Conservation (phyloP, 1,140 invertebrate species). For the Zaprionus nigranus region DNA sequence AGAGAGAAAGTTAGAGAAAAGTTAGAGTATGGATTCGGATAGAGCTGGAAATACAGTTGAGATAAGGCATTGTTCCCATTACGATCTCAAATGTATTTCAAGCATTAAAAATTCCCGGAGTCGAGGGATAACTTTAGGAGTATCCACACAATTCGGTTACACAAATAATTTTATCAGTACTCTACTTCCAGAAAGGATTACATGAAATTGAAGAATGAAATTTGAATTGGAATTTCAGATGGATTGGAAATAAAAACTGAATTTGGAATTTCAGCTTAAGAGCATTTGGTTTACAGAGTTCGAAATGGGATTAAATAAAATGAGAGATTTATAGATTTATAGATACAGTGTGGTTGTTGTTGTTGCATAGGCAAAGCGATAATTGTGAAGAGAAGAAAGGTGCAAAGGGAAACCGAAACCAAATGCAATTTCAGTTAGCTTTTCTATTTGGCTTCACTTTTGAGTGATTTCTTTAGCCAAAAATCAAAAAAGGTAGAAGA, state of each 20-base stretch:
- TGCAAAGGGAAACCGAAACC: slow-evolving; percentile 3
- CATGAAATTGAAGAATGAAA: neutral
- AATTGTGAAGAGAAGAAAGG: slow-evolving; percentile 10
- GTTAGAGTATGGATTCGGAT: slow-evolving; percentile 47
- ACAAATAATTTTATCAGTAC: slow-evolving; percentile 27
- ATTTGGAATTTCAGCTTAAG: slow-evolving; percentile 23
- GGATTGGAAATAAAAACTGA: slow-evolving; percentile 12
- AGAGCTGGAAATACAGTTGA: slow-evolving; percentile 25
- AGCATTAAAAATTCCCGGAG: slow-evolving; percentile 6
- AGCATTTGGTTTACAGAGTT: slow-evolving; percentile 25
- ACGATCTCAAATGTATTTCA: slow-evolving; percentile 22
- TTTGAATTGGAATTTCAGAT: neutral
- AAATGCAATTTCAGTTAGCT: slow-evolving; percentile 12
- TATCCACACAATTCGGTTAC: slow-evolving; percentile 23
- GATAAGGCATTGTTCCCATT: neutral
- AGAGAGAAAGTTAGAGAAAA: slow-evolving; percentile 50
- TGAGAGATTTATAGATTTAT: neutral
- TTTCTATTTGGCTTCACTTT: slow-evolving; percentile 1
- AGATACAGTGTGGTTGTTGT: slow-evolving; percentile 15
- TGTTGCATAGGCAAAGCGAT: neutral
- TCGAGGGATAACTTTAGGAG: neutral
- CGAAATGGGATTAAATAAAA: slow-evolving; percentile 12
- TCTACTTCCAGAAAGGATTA: slow-evolving; percentile 27
- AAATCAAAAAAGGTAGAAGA: neutral
- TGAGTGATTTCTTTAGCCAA: neutral